Evolutionary conservation across 2,888 invertebrate species (phyloP).

Genomic region (Papilio protenor): DNA sequence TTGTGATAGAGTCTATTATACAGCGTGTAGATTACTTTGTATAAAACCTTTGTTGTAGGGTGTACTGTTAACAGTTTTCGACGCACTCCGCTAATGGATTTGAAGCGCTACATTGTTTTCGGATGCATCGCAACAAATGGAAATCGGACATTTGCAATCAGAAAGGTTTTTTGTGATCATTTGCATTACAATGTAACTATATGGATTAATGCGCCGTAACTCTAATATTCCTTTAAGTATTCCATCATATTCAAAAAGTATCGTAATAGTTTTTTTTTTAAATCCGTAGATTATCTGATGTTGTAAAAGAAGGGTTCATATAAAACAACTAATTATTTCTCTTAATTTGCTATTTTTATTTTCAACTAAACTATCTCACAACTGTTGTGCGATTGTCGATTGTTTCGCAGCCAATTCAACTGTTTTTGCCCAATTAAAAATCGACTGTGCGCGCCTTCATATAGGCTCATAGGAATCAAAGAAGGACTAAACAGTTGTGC

Average conservation of each 20-base stretch:
- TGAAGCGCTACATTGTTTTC: conserved; percentile 76
- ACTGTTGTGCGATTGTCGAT: no score
- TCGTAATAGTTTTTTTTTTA: not conserved
- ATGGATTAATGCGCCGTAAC: not conserved
- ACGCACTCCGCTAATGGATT: conserved; percentile 72
- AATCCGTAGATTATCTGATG: no score
- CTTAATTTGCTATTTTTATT: no score
- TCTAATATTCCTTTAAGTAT: not conserved
- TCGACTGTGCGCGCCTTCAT: no score
- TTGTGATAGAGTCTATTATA: conserved; percentile 7
- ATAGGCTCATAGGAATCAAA: no score
- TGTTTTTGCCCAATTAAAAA: no score
- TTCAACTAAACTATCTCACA: no score
- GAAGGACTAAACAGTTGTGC: no score
- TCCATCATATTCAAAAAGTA: not conserved
- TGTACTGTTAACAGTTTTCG: conserved; percentile 63
- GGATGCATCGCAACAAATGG: conserved; percentile 66
- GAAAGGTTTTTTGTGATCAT: conserved; percentile 57
- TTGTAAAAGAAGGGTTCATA: no score
- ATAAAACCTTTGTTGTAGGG: conserved; percentile 38
- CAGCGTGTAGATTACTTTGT: not conserved
- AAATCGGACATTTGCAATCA: conserved; percentile 61
- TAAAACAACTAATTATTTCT: no score
- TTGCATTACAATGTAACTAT: conserved; percentile 12
- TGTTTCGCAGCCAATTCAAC: no score